phyloP scores from a whole-genome alignment of 1,140 invertebrate genomes.

The Dendroctonus valens region DNA sequence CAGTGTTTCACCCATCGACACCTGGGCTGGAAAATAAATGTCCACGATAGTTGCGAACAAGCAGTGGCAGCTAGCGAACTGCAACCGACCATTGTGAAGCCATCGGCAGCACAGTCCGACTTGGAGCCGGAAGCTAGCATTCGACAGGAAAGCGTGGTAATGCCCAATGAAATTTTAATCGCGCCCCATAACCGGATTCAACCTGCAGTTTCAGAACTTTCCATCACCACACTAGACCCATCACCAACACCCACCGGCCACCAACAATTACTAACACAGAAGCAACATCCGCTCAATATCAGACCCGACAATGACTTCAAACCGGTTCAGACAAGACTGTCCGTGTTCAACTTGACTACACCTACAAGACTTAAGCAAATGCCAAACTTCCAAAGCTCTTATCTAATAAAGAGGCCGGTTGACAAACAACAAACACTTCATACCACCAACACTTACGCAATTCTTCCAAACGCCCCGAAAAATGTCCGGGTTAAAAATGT shows the following conservation, averaged over 20 bases:
- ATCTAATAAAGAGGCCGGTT: too few species aligned
- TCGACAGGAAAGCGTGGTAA: constrained; percentile 63
- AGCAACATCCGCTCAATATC: too few species aligned
- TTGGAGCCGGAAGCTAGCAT: constrained; percentile 61
- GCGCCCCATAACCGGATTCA: constrained; percentile 38
- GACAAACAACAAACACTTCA: too few species aligned
- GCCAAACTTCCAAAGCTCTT: too few species aligned
- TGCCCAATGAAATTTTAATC: constrained; percentile 58
- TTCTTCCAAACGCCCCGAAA: background rate
- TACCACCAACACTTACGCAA: background rate
- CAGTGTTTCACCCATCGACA: constrained; percentile 91
- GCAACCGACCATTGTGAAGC: constrained; percentile 51
- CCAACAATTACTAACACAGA: too few species aligned
- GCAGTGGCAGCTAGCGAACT: constrained; percentile 58
- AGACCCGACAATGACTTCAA: too few species aligned
- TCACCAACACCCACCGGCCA: constrained; percentile 21
- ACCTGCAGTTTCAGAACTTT: constrained; percentile 40
- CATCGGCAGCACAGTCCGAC: constrained; percentile 46
- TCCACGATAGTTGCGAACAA: constrained; percentile 76
- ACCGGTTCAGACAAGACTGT: too few species aligned
- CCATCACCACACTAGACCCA: constrained; percentile 25
- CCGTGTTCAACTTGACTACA: too few species aligned
- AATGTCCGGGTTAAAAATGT: constrained; percentile 33
- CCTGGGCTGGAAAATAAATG: constrained; percentile 93
- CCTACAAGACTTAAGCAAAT: too few species aligned